phyloP scores from a whole-genome alignment of 2,888 invertebrate genomes.

The Drosophila seclusa region DNA sequence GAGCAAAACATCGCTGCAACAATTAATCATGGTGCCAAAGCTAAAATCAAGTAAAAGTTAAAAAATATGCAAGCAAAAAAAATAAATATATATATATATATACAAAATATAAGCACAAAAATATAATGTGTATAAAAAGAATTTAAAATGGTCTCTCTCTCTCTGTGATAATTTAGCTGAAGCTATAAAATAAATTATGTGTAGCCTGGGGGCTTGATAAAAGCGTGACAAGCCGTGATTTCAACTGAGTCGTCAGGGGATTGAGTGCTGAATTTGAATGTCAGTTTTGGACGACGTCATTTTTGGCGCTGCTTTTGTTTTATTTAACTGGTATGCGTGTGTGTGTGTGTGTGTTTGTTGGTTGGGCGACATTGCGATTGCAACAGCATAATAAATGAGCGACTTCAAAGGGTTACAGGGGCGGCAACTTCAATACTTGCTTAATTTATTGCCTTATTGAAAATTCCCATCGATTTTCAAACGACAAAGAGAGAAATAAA shows the following conservation, averaged over 20 bases:
- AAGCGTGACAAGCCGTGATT: slow-evolving; percentile 44
- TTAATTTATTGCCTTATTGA: slow-evolving; percentile 73
- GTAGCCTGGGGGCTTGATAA: slow-evolving; percentile 32
- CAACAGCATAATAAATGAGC: slow-evolving; percentile 78
- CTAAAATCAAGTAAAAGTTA: slow-evolving; percentile 1
- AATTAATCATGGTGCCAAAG: slow-evolving; percentile 40
- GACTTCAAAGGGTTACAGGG: slow-evolving; percentile 44
- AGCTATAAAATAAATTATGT: slow-evolving; percentile 60
- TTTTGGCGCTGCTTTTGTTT: slow-evolving; percentile 30
- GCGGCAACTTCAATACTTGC: slow-evolving; percentile 39
- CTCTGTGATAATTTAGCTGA: slow-evolving; percentile 62
- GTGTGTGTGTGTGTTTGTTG: slow-evolving; percentile 4
- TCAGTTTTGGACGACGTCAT: slow-evolving; percentile 30
- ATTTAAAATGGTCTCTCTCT: slow-evolving; percentile 54
- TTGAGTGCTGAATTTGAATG: slow-evolving; percentile 47
- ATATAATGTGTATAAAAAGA: slow-evolving; percentile 38
- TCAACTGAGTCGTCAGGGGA: slow-evolving; percentile 1
- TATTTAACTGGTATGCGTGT: neutral
- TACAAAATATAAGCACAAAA: slow-evolving; percentile 1
- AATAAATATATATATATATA: slow-evolving; percentile 15
- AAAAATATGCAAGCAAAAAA: slow-evolving; percentile 5
- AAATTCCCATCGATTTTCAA: slow-evolving; percentile 59
- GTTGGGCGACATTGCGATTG: slow-evolving; percentile 40
- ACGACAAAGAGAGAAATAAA: neutral
- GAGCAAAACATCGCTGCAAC: slow-evolving; percentile 27